Conservation (phyloP, 2,888 invertebrate species). For the Phanerotoma sp. region DNA sequence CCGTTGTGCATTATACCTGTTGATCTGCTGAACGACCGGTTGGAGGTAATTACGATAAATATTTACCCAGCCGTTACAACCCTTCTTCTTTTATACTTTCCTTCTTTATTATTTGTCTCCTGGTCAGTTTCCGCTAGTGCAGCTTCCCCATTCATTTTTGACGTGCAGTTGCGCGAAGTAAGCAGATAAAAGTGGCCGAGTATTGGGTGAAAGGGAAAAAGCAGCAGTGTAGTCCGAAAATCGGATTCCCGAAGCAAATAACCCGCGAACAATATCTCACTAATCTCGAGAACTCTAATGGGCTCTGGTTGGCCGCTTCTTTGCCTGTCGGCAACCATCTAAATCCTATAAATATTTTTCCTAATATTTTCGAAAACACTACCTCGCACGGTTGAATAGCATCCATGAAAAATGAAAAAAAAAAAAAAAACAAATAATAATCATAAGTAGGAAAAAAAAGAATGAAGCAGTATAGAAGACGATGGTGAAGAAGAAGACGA, state of each 20-base stretch:
- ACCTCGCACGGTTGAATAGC: constrained; percentile 13
- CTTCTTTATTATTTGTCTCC: background rate
- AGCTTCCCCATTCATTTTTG: constrained; percentile 20
- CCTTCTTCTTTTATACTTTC: constrained; percentile 40
- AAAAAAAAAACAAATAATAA: too few relatives aligned
- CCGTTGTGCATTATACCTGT: constrained; percentile 1
- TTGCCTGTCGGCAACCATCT: constrained; percentile 18
- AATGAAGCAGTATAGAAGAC: too few relatives aligned
- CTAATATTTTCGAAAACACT: constrained; percentile 49
- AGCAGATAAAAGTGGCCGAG: constrained; percentile 28
- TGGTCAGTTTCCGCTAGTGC: constrained; percentile 11
- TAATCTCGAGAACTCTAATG: constrained; percentile 27
- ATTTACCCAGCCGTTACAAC: constrained; percentile 56
- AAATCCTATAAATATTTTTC: constrained; percentile 56
- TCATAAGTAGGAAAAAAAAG: too few relatives aligned
- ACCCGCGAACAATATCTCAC: constrained; percentile 21
- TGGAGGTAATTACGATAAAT: constrained; percentile 55
- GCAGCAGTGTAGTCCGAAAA: constrained; percentile 30
- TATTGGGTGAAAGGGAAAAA: constrained; percentile 25
- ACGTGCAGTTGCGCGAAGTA: constrained; percentile 3
- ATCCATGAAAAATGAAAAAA: background rate
- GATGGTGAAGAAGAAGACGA: too few relatives aligned
- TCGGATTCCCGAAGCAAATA: constrained; percentile 36
- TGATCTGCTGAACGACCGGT: constrained; percentile 27
- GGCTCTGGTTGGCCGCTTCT: constrained; percentile 11